phyloP scores from a whole-genome alignment of 23 tunicate genomes.

The Halocynthia roretzi region DNA sequence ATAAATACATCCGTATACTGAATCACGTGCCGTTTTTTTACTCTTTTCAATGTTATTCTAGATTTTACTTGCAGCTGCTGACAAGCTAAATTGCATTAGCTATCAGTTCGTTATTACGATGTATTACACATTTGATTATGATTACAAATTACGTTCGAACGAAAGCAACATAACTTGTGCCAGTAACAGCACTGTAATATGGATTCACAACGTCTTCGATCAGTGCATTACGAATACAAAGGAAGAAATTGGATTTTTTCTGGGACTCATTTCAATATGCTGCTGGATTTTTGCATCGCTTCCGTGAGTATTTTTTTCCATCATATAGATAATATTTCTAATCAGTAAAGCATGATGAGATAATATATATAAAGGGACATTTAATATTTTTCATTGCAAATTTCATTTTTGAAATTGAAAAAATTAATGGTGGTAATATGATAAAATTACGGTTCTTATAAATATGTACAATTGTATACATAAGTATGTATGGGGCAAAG shows the following conservation, averaged over 20 bases:
- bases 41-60: too few species aligned
- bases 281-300: constrained; percentile 90
- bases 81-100: too few species aligned
- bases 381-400: too few species aligned
- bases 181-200: constrained; percentile 31
- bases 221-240: constrained; percentile 68
- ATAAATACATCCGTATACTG: too few species aligned
- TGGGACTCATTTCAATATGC: constrained; percentile 79
- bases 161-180: constrained; percentile 24
- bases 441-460: too few species aligned
- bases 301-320: constrained; percentile 51
- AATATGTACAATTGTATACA: too few species aligned
- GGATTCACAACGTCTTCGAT: constrained; percentile 75
- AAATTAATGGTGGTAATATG: too few species aligned
- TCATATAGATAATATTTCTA: not conserved
- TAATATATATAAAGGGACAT: not conserved
- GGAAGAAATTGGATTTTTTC: constrained; percentile 76
- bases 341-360: not conserved
- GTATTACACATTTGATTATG: not conserved
- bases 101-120: not conserved
- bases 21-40: too few species aligned
- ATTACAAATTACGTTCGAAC: not conserved
- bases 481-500: too few species aligned
- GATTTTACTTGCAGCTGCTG: too few species aligned
- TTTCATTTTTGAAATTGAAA: too few species aligned